phyloP scores from a whole-genome alignment of 2,888 invertebrate species.

The Electrophaes corylata region DNA sequence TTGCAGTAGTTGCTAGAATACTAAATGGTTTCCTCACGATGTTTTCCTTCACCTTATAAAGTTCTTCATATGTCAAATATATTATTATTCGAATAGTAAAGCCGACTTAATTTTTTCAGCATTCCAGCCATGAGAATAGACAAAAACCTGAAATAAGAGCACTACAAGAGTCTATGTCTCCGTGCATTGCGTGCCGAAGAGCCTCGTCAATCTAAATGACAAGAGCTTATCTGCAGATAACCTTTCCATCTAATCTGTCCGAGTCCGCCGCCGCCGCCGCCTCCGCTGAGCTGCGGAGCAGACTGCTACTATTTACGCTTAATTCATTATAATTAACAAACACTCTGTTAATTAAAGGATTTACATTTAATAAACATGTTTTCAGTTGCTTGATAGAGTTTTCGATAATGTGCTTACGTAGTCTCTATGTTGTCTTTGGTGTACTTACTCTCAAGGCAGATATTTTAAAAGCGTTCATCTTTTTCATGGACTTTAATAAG shows the following conservation, averaged over 20 bases:
- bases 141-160: neutral
- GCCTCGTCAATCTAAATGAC: neutral
- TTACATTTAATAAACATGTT: neutral
- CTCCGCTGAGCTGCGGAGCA: too few relatives aligned
- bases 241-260: constrained; percentile 1
- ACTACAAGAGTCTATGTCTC: neutral
- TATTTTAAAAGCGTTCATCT: too few relatives aligned
- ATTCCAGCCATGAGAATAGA: neutral
- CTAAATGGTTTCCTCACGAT: too few relatives aligned
- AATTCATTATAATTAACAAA: neutral
- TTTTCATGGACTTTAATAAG: too few relatives aligned
- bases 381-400: neutral
- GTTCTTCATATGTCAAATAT: too few relatives aligned
- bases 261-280: neutral
- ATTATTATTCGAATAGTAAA: too few relatives aligned
- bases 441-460: too few relatives aligned
- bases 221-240: constrained; percentile 3
- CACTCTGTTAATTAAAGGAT: neutral
- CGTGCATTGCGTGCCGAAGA: neutral
- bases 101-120: too few relatives aligned
- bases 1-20: too few relatives aligned
- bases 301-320: neutral
- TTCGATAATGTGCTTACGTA: too few relatives aligned
- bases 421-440: too few relatives aligned
- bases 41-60: too few relatives aligned